These are phyloP conservation scores for Cacoxenus indagator DNA, from an alignment of 2,888 invertebrate genomes.

Conservation along the genomic window DNA sequence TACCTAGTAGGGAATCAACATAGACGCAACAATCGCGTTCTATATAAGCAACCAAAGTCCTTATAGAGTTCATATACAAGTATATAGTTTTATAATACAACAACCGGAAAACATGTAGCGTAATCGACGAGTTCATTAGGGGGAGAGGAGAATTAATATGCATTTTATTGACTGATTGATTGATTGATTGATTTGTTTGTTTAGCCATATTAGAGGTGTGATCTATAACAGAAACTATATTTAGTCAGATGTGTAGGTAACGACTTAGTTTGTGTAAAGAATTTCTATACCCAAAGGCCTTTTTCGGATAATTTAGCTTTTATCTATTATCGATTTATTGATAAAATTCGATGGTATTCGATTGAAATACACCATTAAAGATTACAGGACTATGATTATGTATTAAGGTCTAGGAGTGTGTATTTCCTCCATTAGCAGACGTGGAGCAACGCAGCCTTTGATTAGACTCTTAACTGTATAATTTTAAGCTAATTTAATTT, in stretches of 20 bases:
- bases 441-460: conserved; percentile 1
- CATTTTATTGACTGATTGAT: too few species aligned
- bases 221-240: too few species aligned
- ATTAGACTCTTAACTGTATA: conserved; percentile 1
- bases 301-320: too few species aligned
- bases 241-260: too few species aligned
- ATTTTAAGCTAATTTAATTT: not conserved
- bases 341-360: not conserved
- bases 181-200: too few species aligned
- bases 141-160: too few species aligned
- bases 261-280: too few species aligned
- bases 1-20: not conserved
- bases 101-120: not conserved
- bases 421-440: not conserved
- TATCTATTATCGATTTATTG: not conserved
- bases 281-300: too few species aligned
- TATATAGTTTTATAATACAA: conserved; percentile 22
- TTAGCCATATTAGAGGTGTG: too few species aligned
- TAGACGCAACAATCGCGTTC: not conserved
- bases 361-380: not conserved
- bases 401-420: not conserved
- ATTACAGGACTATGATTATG: conserved; percentile 15
- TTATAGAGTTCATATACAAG: conserved; percentile 41
- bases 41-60: conserved; percentile 61
- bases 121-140: not conserved